Percentiles rank a stretch among this genome's conserved stretches.
Evolutionary conservation across 2,113 vertebrate species (phyloP).

Genomic region (Miniopterus natalensis): DNA sequence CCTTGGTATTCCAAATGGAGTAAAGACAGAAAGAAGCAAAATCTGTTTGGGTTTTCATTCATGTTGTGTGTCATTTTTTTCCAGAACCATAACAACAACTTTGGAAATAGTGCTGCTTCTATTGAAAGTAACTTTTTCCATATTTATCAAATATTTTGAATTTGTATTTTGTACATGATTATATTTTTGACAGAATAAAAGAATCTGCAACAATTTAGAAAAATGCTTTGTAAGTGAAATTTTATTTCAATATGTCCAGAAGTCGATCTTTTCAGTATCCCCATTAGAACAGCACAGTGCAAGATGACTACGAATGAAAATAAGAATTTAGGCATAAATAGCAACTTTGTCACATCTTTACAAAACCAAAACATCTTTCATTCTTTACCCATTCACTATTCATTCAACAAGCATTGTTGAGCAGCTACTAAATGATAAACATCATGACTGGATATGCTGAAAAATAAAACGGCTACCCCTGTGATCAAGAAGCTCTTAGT

Average conservation of each 20-base stretch:
- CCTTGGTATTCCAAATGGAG: conserved; percentile 49
- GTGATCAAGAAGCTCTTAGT: neutral
- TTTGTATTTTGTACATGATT: neutral
- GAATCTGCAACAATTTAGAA: neutral
- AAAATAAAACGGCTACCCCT: neutral
- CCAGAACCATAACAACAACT: neutral
- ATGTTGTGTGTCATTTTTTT: neutral
- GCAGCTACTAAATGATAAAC: neutral
- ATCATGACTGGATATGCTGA: neutral
- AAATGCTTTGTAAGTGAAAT: neutral
- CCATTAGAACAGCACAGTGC: conserved; percentile 4
- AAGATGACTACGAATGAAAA: conserved; percentile 24
- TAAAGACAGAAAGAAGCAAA: conserved; percentile 64
- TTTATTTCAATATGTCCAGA: conserved; percentile 12
- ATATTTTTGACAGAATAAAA: conserved; percentile 29
- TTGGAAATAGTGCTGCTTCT: conserved; percentile 47
- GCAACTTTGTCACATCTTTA: neutral
- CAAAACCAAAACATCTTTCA: conserved; percentile 11
- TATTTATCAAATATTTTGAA: conserved; percentile 42
- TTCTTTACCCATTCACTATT: neutral
- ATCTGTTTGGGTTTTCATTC: conserved; percentile 57
- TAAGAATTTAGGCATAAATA: neutral
- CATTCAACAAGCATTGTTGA: neutral
- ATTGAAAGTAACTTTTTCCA: conserved; percentile 21
- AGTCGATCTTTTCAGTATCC: neutral